Base-by-base conservation (phyloP, 2,888 invertebrate species). In the Eupithecia exiguata region DNA sequence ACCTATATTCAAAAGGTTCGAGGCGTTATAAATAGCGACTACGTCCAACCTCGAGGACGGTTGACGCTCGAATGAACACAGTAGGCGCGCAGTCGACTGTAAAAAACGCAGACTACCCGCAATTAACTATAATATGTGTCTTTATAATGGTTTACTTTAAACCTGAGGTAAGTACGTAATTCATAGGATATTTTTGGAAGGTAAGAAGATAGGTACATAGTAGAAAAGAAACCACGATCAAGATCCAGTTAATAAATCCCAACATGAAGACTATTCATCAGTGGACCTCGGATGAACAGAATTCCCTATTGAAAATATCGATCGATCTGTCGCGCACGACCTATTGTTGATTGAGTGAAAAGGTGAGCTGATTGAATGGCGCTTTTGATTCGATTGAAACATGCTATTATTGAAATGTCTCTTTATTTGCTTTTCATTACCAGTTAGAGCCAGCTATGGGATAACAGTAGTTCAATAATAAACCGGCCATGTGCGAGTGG, bases 61-160 rank as follows among this genome's bases (percentile, higher is more conserved):
- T 77, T 74, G 79, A 79, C 84, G 84, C 84, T 81, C 80, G 85
- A 89, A 77, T 88, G 84, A 86, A 82, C 82, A 77, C 82, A 78
- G 58, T 70, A 76, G 46, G 82, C 82, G 85, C 80, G 79, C 79
- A 65, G 77, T 74, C 77, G 83, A 81, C 78, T 83, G 82, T 86
- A 82, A 66, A 40, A 66, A 86, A 87, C 84, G 77, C 75, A 66
- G 77, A 84, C 86, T 88, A 89, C 87, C 89, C 87, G 70, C 86
- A 84, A 81, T 84, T 49, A 71, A 73, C 58, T 71, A 66, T 66
- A 66, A 25, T 14, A 66, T 40, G 38, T 38, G 36, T 36, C 63
- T 38, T 38, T n/a, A 65, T 65, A 65, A 21, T 38, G 63, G 36
- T 62, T 18, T 46, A 18, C 5, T 30, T 3, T 3, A 46, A 18